phyloP scores from a whole-genome alignment of 2,113 vertebrate genomes.

The Trinectes maculatus region DNA sequence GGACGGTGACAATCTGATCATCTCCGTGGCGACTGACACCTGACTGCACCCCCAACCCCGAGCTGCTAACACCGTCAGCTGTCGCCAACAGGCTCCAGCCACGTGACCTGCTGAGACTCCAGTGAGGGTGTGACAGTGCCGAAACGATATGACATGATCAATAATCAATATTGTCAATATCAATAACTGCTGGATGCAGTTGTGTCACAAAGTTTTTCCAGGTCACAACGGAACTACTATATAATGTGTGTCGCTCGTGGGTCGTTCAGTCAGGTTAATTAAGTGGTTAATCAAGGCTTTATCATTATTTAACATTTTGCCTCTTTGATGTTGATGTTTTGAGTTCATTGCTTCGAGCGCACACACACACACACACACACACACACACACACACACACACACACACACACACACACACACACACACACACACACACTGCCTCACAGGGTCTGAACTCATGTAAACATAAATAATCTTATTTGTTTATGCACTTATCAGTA shows the following conservation, averaged over 20 bases:
- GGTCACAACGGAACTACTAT: slow-evolving; percentile 55
- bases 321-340: slow-evolving; percentile 79
- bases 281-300: slow-evolving; percentile 74
- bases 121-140: too few species aligned
- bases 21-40: slow-evolving; percentile 69
- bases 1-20: slow-evolving; percentile 73
- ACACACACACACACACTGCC: slow-evolving; percentile 33
- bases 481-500: slow-evolving; percentile 15
- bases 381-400: not conserved
- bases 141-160: not conserved
- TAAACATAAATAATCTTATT: slow-evolving; percentile 53
- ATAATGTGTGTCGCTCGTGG: slow-evolving; percentile 46
- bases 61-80: slow-evolving; percentile 50
- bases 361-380: slow-evolving; percentile 39
- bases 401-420: slow-evolving; percentile 33
- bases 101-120: not conserved
- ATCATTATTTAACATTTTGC: slow-evolving; percentile 80
- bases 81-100: slow-evolving; percentile 13
- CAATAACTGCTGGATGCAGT: not conserved
- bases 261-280: slow-evolving; percentile 72
- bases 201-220: slow-evolving; percentile 67
- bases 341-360: slow-evolving; percentile 68
- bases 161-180: slow-evolving; percentile 4
- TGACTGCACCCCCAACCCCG: slow-evolving; percentile 56
- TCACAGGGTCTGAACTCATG: slow-evolving; percentile 39